Conservation (phyloP, 2,113 vertebrate genomes). For the Sigmodon hispidus region DNA sequence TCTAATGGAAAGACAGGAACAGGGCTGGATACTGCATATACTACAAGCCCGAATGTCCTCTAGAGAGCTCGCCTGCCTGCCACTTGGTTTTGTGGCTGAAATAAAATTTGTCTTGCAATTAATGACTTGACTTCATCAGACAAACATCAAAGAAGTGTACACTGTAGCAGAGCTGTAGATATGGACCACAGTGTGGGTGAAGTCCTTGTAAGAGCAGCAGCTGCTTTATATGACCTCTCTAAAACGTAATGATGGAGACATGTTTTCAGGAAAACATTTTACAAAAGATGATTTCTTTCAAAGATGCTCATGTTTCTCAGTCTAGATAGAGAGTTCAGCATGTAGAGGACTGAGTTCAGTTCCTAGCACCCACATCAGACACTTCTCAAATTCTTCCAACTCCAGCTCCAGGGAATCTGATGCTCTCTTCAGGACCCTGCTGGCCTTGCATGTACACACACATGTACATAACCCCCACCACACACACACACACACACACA, state of each 20-base stretch:
- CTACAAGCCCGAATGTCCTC: background rate
- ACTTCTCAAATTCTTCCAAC: no score
- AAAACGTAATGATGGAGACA: background rate
- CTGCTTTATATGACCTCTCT: background rate
- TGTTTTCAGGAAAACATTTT: slow-evolving; percentile 6
- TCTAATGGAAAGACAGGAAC: accelerated
- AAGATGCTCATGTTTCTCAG: background rate
- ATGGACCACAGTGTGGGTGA: background rate
- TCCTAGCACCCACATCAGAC: background rate
- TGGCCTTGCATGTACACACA: background rate
- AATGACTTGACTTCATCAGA: background rate
- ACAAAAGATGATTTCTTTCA: background rate
- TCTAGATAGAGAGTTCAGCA: background rate
- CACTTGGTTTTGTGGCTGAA: background rate
- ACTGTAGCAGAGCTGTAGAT: background rate
- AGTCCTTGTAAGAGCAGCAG: background rate
- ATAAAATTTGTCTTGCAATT: background rate
- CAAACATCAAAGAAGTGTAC: background rate
- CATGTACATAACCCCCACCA: background rate
- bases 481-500: background rate
- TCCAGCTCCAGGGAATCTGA: background rate
- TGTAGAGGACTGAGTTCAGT: background rate
- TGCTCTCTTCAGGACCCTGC: background rate
- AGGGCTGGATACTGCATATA: background rate
- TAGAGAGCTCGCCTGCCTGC: background rate